Percentiles rank a stretch among this genome's conserved stretches.
These are phyloP conservation scores for Leptinotarsa defecta DNA, from an alignment of 1,140 invertebrate genomes.

Conservation along the genomic window DNA sequence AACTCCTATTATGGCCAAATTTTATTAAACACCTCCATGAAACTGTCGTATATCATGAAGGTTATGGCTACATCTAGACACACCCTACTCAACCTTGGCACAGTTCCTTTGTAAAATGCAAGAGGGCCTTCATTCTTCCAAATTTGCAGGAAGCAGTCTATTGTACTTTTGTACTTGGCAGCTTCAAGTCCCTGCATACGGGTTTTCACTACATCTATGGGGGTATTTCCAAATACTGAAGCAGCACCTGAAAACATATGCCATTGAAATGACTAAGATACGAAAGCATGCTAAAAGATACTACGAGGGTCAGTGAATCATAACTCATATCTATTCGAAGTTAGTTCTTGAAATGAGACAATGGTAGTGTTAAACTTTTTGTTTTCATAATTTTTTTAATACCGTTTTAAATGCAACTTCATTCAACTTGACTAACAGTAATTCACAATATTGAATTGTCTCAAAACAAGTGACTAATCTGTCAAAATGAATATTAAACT, in stretches of 20 bases:
- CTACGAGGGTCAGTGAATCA: too few species aligned
- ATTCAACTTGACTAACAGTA: too few species aligned
- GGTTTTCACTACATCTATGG: constrained; percentile 97
- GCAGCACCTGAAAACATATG: constrained; percentile 71
- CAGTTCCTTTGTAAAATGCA: constrained; percentile 99
- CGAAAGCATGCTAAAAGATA: too few species aligned
- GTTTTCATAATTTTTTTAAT: too few species aligned
- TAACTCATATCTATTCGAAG: too few species aligned
- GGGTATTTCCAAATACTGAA: constrained; percentile 97
- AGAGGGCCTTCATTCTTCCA: constrained; percentile 89
- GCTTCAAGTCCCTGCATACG: constrained; percentile 99
- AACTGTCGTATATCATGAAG: constrained; percentile 97
- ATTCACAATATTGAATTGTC: too few species aligned
- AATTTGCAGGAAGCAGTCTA: constrained; percentile 90
- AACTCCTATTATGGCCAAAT: constrained; percentile 66
- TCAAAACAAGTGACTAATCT: too few species aligned
- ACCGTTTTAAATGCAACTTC: too few species aligned
- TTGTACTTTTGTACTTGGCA: constrained; percentile 91
- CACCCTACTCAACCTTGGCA: constrained; percentile 93
- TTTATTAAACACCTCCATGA: constrained; percentile 91
- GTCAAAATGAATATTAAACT: too few species aligned
- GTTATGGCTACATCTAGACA: constrained; percentile 99
- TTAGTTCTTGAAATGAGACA: too few species aligned
- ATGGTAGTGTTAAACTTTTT: too few species aligned
- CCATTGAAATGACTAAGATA: too few species aligned